phyloP scores from a whole-genome alignment of 2,888 invertebrate genomes.

The Ommatoiulus sabulosus region DNA sequence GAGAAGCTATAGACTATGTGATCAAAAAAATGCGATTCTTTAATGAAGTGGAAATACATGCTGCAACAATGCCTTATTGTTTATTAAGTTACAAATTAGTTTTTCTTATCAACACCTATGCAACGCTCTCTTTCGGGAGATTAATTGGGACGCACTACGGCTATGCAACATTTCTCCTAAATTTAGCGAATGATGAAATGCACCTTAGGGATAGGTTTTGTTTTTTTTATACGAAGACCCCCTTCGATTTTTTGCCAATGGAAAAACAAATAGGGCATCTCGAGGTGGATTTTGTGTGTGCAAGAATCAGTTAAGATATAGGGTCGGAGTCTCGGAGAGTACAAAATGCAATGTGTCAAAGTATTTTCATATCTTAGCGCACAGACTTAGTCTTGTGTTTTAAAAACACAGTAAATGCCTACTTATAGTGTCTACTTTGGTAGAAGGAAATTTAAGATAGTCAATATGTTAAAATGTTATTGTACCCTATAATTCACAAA shows the following conservation, averaged over 20 bases:
- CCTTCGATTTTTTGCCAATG: background rate
- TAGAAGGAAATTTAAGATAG: background rate
- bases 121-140: constrained; percentile 11
- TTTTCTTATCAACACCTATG: constrained; percentile 48
- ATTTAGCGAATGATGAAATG: background rate
- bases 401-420: background rate
- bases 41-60: constrained; percentile 17
- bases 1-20: background rate
- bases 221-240: background rate
- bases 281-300: background rate
- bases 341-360: background rate
- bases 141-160: background rate
- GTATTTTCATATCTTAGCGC: background rate
- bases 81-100: constrained; percentile 54
- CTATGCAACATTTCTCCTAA: background rate
- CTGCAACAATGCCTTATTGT: constrained; percentile 52
- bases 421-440: background rate
- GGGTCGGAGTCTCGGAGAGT: background rate
- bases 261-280: constrained; percentile 17
- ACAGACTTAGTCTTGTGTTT: background rate
- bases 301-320: constrained; percentile 24
- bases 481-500: background rate
- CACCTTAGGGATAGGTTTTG: background rate
- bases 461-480: background rate
- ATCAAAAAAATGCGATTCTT: constrained; percentile 20